Evolutionary conservation across 2,113 vertebrate genomes (phyloP).

Genomic region (Orthonyx spaldingii): DNA sequence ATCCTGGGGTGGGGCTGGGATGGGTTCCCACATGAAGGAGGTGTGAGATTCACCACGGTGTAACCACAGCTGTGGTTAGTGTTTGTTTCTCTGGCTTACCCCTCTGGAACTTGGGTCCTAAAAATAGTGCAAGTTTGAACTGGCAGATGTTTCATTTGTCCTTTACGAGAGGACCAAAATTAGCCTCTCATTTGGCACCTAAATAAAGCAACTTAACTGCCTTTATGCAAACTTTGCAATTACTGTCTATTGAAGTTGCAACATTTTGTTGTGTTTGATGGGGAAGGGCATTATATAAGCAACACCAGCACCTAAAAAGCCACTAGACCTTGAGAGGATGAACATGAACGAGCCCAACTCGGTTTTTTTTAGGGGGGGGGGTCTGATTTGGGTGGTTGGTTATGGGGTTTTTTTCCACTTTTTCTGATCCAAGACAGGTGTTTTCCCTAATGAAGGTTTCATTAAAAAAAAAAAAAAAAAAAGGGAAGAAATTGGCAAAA

Average conservation of each 20-base stretch:
- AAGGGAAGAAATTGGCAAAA: neutral
- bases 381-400: neutral
- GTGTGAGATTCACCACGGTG: neutral
- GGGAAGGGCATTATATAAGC: slow-evolving; percentile 8
- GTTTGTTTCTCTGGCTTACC: slow-evolving; percentile 13
- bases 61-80: neutral
- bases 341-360: neutral
- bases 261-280: neutral
- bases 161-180: slow-evolving; percentile 71
- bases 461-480: neutral
- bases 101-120: slow-evolving; percentile 56
- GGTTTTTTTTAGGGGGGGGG: neutral
- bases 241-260: slow-evolving; percentile 42
- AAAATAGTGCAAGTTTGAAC: slow-evolving; percentile 70
- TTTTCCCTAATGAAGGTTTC: neutral
- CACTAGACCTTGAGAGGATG: neutral
- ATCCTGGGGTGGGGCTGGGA: neutral
- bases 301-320: neutral
- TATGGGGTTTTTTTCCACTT: neutral
- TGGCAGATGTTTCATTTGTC: slow-evolving; percentile 75
- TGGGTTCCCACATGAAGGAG: neutral
- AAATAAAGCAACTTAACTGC: slow-evolving; percentile 70
- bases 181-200: slow-evolving; percentile 74
- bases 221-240: slow-evolving; percentile 62
- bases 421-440: neutral